Evolutionary conservation across 2,797 vertebrate species (phyloP).

Genomic region (Lepidocolaptes lacrymiger): DNA sequence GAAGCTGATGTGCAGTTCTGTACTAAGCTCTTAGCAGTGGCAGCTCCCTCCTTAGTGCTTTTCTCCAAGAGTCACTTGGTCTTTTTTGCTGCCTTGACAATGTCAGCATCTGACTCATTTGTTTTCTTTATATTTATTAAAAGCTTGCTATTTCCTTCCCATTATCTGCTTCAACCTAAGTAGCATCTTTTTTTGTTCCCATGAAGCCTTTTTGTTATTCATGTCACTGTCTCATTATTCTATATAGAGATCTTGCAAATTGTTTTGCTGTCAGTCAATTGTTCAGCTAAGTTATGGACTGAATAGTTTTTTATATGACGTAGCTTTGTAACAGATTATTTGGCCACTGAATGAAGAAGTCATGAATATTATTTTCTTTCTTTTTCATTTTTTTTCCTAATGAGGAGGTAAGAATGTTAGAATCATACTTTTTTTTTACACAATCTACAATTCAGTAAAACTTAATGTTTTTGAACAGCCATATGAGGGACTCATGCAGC

Average conservation of each 20-base stretch:
- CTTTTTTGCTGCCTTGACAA: neutral
- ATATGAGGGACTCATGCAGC: neutral
- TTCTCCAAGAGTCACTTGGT: neutral
- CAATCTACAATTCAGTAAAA: neutral
- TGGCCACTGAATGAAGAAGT: neutral
- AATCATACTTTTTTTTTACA: neutral
- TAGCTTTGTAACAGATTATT: neutral
- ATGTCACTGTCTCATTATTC: neutral
- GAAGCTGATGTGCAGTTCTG: neutral
- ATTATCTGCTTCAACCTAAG: neutral
- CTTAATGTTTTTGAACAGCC: neutral
- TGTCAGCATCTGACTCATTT: neutral
- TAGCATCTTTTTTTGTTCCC: neutral
- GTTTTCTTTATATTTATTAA: slow-evolving; percentile 10
- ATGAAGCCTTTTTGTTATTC: neutral
- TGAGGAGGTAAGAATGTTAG: neutral
- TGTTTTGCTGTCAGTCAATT: neutral
- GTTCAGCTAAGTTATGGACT: neutral
- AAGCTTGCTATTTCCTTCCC: slow-evolving; percentile 3
- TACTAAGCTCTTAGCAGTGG: neutral
- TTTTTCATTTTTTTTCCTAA: neutral
- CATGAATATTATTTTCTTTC: neutral
- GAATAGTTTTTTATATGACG: neutral
- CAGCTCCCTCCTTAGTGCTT: neutral
- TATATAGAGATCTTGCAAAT: neutral